Evolutionary conservation across 2,113 vertebrate genomes (phyloP).

Genomic region (Neodon shergylaensis): DNA sequence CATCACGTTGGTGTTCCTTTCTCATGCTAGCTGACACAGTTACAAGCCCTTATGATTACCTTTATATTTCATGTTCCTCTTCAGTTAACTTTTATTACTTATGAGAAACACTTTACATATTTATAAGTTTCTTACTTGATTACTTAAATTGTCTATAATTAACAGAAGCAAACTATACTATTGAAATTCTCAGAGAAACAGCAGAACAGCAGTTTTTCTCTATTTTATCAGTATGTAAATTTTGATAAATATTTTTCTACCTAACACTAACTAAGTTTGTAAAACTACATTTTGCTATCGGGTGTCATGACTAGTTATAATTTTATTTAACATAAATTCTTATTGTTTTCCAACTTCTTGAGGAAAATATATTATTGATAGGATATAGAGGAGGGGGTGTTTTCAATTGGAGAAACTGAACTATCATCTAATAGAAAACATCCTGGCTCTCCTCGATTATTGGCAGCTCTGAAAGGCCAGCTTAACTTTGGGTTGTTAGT

Average conservation of each 20-base stretch:
- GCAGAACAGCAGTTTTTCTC: conserved; percentile 12
- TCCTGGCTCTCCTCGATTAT: background rate
- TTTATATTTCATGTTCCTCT: conserved; percentile 21
- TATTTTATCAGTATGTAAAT: conserved; percentile 18
- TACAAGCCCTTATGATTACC: conserved; percentile 42
- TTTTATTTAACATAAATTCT: conserved; percentile 50
- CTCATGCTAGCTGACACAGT: conserved; percentile 1
- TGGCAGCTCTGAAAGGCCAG: conserved; percentile 34
- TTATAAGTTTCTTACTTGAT: conserved; percentile 3
- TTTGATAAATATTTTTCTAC: conserved; percentile 48
- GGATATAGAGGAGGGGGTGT: background rate
- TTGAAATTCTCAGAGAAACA: conserved; percentile 57
- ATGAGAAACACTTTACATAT: background rate
- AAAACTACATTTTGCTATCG: conserved; percentile 3
- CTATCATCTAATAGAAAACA: background rate
- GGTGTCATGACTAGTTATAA: background rate
- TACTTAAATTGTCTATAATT: background rate
- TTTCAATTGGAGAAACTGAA: background rate
- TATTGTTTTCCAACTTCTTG: conserved; percentile 27
- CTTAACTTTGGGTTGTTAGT: background rate
- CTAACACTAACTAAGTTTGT: conserved; percentile 1
- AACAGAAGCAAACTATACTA: conserved; percentile 25
- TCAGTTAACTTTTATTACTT: conserved; percentile 21
- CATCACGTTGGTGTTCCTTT: background rate
- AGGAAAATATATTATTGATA: background rate